These are phyloP conservation scores for Pseudorasbora parva DNA, from an alignment of 2,113 vertebrate species.

Conservation along the genomic window DNA sequence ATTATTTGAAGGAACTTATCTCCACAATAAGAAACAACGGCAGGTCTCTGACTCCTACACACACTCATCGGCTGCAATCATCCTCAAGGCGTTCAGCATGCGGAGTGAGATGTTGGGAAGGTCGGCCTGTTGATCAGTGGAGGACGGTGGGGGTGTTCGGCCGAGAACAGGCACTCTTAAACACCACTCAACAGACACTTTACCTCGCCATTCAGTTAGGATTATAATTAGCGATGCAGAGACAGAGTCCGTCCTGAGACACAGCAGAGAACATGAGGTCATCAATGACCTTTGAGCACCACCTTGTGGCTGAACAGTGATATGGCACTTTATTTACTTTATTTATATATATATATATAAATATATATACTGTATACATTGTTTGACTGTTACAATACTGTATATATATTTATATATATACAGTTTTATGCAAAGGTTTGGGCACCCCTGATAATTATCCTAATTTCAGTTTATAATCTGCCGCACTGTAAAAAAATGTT, in stretches of 20 bases:
- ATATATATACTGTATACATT: no score
- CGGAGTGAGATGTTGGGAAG: neutral
- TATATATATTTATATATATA: no score
- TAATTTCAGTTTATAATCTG: no score
- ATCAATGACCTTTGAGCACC: neutral
- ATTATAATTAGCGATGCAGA: neutral
- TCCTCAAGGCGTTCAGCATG: constrained; percentile 26
- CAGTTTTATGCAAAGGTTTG: no score
- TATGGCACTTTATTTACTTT: no score
- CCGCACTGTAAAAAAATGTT: no score
- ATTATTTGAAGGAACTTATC: neutral
- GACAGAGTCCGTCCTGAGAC: neutral
- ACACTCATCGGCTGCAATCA: constrained; percentile 28
- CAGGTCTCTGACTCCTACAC: constrained; percentile 24
- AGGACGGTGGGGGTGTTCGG: neutral
- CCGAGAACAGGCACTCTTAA: constrained; percentile 13
- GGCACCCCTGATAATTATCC: no score
- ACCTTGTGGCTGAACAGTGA: no score
- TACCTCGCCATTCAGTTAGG: no score
- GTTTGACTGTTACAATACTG: no score
- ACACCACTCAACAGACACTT: neutral
- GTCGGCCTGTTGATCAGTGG: constrained; percentile 17
- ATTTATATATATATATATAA: no score
- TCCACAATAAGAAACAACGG: neutral
- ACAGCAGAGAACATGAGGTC: neutral